A percentile compares a stretch with the other conserved stretches of the same genome.
These are phyloP conservation scores for Crossocerus cetratus DNA, from an alignment of 2,888 invertebrate genomes.

Conservation along the genomic window DNA sequence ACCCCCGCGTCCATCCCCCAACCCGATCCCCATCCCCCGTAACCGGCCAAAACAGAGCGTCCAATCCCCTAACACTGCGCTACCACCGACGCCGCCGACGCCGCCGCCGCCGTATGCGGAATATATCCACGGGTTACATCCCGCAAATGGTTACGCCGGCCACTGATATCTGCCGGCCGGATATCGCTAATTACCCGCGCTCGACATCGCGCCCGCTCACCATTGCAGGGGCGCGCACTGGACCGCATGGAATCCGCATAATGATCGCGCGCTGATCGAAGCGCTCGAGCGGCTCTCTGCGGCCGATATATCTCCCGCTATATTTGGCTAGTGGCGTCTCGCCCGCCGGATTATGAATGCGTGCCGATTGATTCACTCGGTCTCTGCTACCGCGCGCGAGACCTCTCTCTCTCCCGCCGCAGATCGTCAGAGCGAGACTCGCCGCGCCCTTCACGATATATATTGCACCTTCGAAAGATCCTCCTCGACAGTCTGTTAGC, in stretches of 20 bases:
- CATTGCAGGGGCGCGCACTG: slow-evolving; percentile 37
- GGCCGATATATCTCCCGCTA: background rate
- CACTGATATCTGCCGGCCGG: slow-evolving; percentile 43
- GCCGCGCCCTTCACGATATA: background rate
- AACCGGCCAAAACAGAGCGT: slow-evolving; percentile 35
- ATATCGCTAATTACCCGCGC: slow-evolving; percentile 45
- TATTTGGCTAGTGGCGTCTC: slow-evolving; percentile 34
- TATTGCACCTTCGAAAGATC: slow-evolving; percentile 19
- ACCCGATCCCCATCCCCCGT: slow-evolving; percentile 20
- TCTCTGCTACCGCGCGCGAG: no score
- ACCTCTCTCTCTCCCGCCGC: background rate
- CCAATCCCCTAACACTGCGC: slow-evolving; percentile 13
- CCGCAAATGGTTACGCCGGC: slow-evolving; percentile 46
- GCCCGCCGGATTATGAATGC: slow-evolving; percentile 49
- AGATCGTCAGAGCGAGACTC: background rate
- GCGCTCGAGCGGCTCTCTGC: background rate
- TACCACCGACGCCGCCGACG: no score
- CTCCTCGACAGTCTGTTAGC: slow-evolving; percentile 1
- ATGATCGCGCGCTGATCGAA: slow-evolving; percentile 41
- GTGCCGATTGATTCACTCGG: slow-evolving; percentile 13
- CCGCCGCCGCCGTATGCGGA: slow-evolving; percentile 22
- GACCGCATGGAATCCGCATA: slow-evolving; percentile 47
- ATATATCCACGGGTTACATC: slow-evolving; percentile 49
- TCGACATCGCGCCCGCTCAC: slow-evolving; percentile 33
- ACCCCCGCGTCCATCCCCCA: slow-evolving; percentile 42